Percentiles rank a stretch among this genome's conserved stretches.
Evolutionary conservation across 2,888 invertebrate species (phyloP).

Genomic region (Xanthostigma xanthostigma): DNA sequence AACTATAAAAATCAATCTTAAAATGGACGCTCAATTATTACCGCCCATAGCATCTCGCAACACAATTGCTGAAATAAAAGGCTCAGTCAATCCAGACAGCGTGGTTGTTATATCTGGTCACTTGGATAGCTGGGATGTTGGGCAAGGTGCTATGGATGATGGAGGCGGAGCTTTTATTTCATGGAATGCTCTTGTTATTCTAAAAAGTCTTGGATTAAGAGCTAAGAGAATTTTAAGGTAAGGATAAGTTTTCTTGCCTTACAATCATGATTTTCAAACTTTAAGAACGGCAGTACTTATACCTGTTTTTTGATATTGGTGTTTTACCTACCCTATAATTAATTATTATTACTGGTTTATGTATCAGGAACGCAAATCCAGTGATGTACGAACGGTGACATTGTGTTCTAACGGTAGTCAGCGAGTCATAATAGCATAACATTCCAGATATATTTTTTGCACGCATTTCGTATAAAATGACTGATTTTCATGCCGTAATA

Average conservation of each 20-base stretch:
- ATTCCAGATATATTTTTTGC: too few relatives aligned
- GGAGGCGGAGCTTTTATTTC: constrained; percentile 69
- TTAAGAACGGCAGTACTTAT: too few relatives aligned
- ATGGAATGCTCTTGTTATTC: constrained; percentile 53
- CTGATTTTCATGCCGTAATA: too few relatives aligned
- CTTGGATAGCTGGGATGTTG: constrained; percentile 79
- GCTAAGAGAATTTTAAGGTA: constrained; percentile 57
- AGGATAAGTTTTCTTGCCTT: neutral
- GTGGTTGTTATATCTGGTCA: constrained; percentile 69
- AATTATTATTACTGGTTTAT: too few relatives aligned
- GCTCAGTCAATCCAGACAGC: constrained; percentile 30
- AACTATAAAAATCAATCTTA: constrained; percentile 36
- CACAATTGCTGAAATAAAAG: constrained; percentile 52
- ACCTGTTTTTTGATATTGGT: too few relatives aligned
- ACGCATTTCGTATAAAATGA: too few relatives aligned
- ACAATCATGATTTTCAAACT: too few relatives aligned
- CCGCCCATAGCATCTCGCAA: constrained; percentile 51
- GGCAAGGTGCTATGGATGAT: constrained; percentile 78
- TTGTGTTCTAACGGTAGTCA: too few relatives aligned
- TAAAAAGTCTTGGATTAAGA: constrained; percentile 44
- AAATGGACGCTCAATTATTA: constrained; percentile 45
- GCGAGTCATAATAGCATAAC: too few relatives aligned
- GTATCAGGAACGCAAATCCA: too few relatives aligned
- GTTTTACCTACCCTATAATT: too few relatives aligned
- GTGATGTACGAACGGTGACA: too few relatives aligned